phyloP scores from a whole-genome alignment of 2,797 vertebrate genomes.

The Margarornis squamiger region DNA sequence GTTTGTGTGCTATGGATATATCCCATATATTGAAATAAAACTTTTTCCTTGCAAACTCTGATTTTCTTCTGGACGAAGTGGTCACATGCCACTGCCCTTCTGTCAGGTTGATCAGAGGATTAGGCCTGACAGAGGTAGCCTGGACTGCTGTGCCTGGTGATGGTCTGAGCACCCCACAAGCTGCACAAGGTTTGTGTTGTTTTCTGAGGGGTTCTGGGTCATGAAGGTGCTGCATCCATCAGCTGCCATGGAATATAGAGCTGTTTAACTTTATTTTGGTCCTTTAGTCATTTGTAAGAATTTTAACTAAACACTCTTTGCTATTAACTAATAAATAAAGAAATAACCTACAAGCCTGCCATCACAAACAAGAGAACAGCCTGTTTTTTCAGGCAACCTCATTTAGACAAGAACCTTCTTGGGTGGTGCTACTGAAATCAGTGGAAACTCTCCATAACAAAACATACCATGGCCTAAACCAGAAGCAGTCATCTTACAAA shows the following conservation, averaged over 20 bases:
- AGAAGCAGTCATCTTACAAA: neutral
- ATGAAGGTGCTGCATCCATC: neutral
- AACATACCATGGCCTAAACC: neutral
- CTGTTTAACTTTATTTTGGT: neutral
- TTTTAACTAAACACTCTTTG: neutral
- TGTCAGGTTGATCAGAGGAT: neutral
- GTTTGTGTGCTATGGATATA: neutral
- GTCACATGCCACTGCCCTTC: fast-evolving
- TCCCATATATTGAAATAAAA: neutral
- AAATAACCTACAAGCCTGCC: neutral
- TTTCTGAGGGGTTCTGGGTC: neutral
- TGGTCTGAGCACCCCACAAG: neutral
- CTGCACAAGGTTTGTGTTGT: neutral
- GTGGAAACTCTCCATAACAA: neutral
- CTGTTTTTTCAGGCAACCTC: neutral
- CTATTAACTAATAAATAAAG: neutral
- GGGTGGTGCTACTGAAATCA: neutral
- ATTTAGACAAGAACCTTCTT: neutral
- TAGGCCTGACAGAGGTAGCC: neutral
- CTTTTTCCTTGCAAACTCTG: neutral
- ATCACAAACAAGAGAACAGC: neutral
- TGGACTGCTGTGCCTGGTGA: neutral
- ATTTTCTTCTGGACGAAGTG: neutral
- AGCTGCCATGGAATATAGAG: neutral
- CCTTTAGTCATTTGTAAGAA: neutral